phyloP scores from a whole-genome alignment of 2,888 invertebrate species.

The Coecobrya sp. region DNA sequence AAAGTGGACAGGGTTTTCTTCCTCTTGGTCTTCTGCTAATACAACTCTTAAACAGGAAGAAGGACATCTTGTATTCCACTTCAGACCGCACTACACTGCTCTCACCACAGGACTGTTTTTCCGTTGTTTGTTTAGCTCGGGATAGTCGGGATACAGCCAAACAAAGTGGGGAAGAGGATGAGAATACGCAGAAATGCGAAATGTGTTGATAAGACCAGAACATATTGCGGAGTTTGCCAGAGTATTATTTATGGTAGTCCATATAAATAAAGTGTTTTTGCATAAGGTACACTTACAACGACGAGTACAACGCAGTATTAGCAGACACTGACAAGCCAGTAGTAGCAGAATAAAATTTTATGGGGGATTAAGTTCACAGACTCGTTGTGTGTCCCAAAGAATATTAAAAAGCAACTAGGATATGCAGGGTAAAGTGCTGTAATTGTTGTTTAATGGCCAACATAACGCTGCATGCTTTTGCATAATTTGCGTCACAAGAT shows the following conservation, averaged over 20 bases:
- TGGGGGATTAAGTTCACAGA: constrained; percentile 30
- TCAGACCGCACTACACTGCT: neutral
- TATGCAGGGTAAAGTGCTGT: constrained; percentile 27
- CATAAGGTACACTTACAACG: neutral
- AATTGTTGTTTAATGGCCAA: constrained; percentile 45
- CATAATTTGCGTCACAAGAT: constrained; percentile 1
- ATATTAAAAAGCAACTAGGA: constrained; percentile 52
- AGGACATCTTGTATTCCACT: neutral
- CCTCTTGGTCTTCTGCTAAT: neutral
- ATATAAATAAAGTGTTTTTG: constrained; percentile 41
- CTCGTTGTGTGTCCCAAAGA: neutral
- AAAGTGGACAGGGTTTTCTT: neutral
- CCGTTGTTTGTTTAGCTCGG: neutral
- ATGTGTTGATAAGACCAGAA: constrained; percentile 16
- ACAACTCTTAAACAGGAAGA: neutral
- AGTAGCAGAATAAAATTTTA: constrained; percentile 41
- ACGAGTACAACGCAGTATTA: neutral
- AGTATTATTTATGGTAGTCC: constrained; percentile 14
- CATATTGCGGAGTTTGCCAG: constrained; percentile 23
- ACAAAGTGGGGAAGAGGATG: neutral
- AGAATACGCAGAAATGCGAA: neutral
- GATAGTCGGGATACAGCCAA: neutral
- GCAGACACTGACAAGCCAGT: neutral
- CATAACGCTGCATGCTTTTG: constrained; percentile 24
- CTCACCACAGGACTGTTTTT: constrained; percentile 1